Evolutionary conservation across 2,888 invertebrate genomes (phyloP).

Genomic region (Adineta ricciae): DNA sequence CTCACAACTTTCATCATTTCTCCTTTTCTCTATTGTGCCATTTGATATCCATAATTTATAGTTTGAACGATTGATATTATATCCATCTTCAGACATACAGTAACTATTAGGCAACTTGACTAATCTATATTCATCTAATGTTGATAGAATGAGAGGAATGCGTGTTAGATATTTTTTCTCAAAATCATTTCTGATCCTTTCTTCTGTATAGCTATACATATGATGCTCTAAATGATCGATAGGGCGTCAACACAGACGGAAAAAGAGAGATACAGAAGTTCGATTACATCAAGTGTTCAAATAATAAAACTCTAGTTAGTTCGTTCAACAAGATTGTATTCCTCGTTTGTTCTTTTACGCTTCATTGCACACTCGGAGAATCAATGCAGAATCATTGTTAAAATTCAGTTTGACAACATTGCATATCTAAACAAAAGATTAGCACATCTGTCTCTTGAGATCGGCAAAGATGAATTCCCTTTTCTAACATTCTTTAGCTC

Average conservation of each 20-base stretch:
- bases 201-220: background rate
- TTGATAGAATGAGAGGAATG: background rate
- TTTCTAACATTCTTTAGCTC: too few species aligned
- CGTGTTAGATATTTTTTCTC: background rate
- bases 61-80: too few species aligned
- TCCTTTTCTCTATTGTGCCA: too few species aligned
- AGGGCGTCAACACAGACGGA: background rate
- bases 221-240: background rate
- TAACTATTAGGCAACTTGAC: background rate
- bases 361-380: background rate
- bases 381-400: background rate
- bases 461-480: too few species aligned
- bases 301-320: too few species aligned
- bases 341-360: background rate
- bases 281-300: background rate
- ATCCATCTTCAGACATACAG: background rate
- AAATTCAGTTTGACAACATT: background rate
- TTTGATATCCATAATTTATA: too few species aligned
- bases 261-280: too few species aligned
- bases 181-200: conserved; percentile 15
- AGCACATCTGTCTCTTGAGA: background rate
- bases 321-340: background rate
- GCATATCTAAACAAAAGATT: background rate
- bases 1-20: too few species aligned
- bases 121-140: background rate